Base-by-base conservation (phyloP, 2,797 vertebrate species). In the Perodicticus potto region DNA sequence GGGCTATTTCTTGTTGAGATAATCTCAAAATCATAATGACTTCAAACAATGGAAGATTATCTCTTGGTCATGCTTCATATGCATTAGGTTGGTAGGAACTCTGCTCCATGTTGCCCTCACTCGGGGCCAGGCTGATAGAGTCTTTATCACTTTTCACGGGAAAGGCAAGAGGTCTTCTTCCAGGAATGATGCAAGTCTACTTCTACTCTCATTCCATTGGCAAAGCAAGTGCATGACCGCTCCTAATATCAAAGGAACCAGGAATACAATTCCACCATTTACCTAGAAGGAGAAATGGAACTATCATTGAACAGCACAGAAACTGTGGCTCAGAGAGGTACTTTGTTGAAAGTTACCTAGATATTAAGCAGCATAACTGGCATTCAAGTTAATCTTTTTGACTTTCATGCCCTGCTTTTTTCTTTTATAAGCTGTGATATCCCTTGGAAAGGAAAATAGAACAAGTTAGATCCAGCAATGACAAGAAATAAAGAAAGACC, bases 331-430 rank as follows among this genome's bases (percentile, higher is more conserved):
- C 73, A 63, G 78, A 87, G 19, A 73, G 45, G 0, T 29, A n/a
- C 77, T 84, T 43, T 59, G 77, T 45, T 53, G 84, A 65, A 82
- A 95, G 72, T 74, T 67, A 43, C 45, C 67, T 90, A 57, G 49
- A 70, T 63, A 63, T 61, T 55, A 69, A 80, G 34, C 14, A 89
- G 55, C 37, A 11, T 40, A 86, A 86, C 14, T 53, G 61, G n/a
- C 25, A 82, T 69, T 77, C 37, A 7, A 67, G 7, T 65, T 57
- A 32, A 13, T 86, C 14, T 69, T 57, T 86, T 78, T 14, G 70
- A 22, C 22, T 22, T 84, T 84, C 61, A 70, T 67, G 16, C 22
- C 19, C 67, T 73, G 91, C 25, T 83, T 73, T 63, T 53, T 63
- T 34, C 67, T 74, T 65, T 53, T 20, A 37, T 86, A 70, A 59